phyloP scores from a whole-genome alignment of 2,888 invertebrate species.

The Pandemis heparana region DNA sequence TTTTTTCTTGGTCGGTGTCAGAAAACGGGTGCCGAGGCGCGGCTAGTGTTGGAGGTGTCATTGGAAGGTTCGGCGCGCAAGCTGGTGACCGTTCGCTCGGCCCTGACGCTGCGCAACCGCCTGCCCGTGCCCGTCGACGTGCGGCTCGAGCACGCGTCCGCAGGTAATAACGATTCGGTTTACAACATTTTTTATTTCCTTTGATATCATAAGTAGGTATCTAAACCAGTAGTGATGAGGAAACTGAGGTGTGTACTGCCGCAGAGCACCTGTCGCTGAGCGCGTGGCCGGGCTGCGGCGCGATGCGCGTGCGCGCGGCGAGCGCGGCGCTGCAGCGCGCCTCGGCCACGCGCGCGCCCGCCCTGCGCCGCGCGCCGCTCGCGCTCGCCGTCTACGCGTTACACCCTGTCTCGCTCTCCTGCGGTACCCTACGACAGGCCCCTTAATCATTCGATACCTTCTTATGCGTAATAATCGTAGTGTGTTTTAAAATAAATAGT shows the following conservation, averaged over 20 bases:
- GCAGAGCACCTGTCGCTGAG: conserved; percentile 46
- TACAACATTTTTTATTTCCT: no score
- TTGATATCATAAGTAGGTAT: no score
- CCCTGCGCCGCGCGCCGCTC: conserved; percentile 3
- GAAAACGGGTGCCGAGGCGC: conserved; percentile 85
- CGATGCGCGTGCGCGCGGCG: conserved; percentile 45
- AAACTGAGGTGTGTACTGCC: not conserved
- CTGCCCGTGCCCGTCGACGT: conserved; percentile 88
- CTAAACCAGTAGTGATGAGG: no score
- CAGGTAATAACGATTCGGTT: conserved; percentile 51
- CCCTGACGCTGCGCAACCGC: conserved; percentile 92
- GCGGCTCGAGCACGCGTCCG: conserved; percentile 68
- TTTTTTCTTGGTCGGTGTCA: conserved; percentile 44
- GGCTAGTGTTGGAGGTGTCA: conserved; percentile 96
- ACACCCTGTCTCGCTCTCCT: conserved; percentile 35
- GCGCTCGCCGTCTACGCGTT: conserved; percentile 21
- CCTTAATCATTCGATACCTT: not conserved
- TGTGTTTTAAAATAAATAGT: not conserved
- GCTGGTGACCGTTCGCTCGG: conserved; percentile 96
- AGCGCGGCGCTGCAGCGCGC: conserved; percentile 52
- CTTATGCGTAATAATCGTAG: not conserved
- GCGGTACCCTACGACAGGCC: conserved; percentile 22
- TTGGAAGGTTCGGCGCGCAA: conserved; percentile 98
- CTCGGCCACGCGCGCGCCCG: conserved; percentile 43
- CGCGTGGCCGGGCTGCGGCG: conserved; percentile 54